A percentile compares a stretch with the other conserved stretches of the same genome.
Evolutionary conservation across 2,113 vertebrate genomes (phyloP).

Genomic region (Siniperca knerii): DNA sequence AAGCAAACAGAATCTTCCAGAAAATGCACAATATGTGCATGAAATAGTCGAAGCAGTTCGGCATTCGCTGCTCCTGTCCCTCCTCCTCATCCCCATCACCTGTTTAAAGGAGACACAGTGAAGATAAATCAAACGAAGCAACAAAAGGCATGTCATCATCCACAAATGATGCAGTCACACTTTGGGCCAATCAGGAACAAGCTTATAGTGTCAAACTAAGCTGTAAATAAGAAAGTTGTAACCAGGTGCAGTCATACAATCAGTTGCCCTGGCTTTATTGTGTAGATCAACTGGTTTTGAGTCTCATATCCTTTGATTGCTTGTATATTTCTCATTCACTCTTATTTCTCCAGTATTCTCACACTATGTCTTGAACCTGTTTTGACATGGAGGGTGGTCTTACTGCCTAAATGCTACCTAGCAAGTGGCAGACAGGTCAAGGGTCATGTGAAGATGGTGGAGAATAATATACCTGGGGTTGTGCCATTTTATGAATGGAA

Average conservation of each 20-base stretch:
- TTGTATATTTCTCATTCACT: not conserved
- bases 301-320: not conserved
- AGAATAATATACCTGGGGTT: not conserved
- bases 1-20: conserved; percentile 95
- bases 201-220: not conserved
- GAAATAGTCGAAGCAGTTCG: conserved; percentile 92
- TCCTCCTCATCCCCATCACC: conserved; percentile 90
- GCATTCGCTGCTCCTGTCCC: conserved; percentile 84
- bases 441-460: not conserved
- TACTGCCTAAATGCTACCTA: not conserved
- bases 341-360: not conserved
- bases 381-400: not conserved
- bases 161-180: not conserved
- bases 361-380: not conserved
- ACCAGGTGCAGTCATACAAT: not conserved
- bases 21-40: conserved; percentile 93
- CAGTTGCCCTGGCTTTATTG: no score
- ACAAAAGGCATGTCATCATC: not conserved
- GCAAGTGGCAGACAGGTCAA: not conserved
- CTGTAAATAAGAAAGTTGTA: not conserved
- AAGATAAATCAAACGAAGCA: not conserved
- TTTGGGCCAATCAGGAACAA: not conserved
- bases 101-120: conserved; percentile 58
- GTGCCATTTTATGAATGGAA: not conserved
- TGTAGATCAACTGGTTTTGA: not conserved